Evolutionary conservation across 2,797 vertebrate species (phyloP), one percentile per base, ranked within the genome.

Genomic region (Benthosema pterotum): DNA sequence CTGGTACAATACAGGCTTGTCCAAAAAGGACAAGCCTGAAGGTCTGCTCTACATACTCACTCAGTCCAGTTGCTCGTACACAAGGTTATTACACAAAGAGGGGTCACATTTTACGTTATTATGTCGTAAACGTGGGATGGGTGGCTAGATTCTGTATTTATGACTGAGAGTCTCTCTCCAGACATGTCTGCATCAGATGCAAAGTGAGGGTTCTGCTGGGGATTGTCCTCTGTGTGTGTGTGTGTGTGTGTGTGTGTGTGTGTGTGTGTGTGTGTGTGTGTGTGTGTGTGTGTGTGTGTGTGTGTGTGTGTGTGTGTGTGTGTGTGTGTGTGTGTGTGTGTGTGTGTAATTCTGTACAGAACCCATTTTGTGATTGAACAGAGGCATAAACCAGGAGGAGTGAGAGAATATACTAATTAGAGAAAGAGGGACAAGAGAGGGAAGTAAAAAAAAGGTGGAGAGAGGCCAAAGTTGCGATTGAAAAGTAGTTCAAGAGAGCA

Each of bases 331-430:
- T 60, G 60, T 62, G 58, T 43, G 42, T 62, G 66, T 17, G 52
- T 64, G 51, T 58, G 42, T 50, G 43, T 80, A 57, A 48, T 57
- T 71, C 52, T 72, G 71, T 72, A 67, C 71, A 73, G 69, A 61
- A 66, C 72, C 67, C 72, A 78, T 75, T 75, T 78, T 76, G 69
- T 76, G 75, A 73, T 78, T 76, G 70, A 83, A 83, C 68, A 79
- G 73, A 79, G 60, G 67, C 63, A 45, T 42, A 64, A 47, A 32
- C 71, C 56, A 19, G 6, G 53, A 42, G 53, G 53, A 55, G 32
- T 38, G 32, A 55, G 28, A 42, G 53, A 62, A 52, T 5, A 42
- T 16, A 61, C 16, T 51, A 57, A 60, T 59, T 60, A 61, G 50
- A 60, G 63, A 42, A 62, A 19, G 46, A 57, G 57, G 64, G 47